phyloP scores from a whole-genome alignment of 2,888 invertebrate genomes.

The Platycheirus albimanus region DNA sequence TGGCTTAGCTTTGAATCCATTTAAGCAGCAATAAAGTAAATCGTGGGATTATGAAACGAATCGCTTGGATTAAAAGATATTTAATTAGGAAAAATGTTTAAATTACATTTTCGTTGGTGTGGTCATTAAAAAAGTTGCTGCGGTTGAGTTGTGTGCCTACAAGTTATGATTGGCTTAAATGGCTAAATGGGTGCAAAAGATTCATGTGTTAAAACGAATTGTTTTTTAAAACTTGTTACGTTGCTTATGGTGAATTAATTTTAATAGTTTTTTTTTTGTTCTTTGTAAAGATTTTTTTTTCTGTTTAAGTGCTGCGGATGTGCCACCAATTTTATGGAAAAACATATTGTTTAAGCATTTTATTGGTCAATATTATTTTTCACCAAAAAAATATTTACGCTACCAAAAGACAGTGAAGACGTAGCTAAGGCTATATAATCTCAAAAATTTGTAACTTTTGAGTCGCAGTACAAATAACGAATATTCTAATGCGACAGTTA shows the following conservation, averaged over 20 bases:
- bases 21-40: slow-evolving; percentile 58
- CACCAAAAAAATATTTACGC: too few relatives aligned
- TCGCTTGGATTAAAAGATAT: slow-evolving; percentile 60
- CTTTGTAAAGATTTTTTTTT: too few relatives aligned
- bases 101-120: slow-evolving; percentile 21
- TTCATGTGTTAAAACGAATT: not conserved
- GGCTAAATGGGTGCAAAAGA: too few relatives aligned
- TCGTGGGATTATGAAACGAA: slow-evolving; percentile 53
- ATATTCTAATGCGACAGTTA: too few relatives aligned
- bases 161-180: slow-evolving; percentile 24
- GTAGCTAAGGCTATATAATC: too few relatives aligned
- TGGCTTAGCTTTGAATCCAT: slow-evolving; percentile 49
- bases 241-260: not conserved
- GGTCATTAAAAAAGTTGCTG: slow-evolving; percentile 9
- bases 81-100: slow-evolving; percentile 55
- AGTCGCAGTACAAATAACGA: too few relatives aligned
- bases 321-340: too few relatives aligned
- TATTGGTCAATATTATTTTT: too few relatives aligned
- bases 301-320: too few relatives aligned
- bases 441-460: too few relatives aligned
- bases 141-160: slow-evolving; percentile 5
- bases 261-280: not conserved
- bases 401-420: too few relatives aligned
- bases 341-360: too few relatives aligned
- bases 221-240: not conserved